Conservation (phyloP, 2,888 invertebrate genomes). For the Cephus spinipes region DNA sequence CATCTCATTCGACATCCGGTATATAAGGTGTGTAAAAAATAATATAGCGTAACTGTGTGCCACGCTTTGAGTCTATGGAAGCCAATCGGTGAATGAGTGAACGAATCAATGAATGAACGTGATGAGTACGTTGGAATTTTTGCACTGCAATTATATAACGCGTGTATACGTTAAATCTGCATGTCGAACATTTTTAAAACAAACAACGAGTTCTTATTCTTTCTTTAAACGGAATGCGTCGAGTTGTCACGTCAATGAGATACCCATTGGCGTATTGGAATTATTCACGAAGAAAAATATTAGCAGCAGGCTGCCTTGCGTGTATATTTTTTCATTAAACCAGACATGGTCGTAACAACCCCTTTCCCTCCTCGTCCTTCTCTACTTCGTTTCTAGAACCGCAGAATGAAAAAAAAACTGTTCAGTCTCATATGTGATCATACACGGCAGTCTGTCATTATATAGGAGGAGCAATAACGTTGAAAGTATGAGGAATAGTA, state of each 20-base stretch:
- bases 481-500: background rate
- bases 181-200: background rate
- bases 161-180: background rate
- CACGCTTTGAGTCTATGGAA: background rate
- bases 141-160: background rate
- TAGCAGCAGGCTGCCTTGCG: background rate
- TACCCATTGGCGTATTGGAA: background rate
- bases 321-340: background rate
- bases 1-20: background rate
- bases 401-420: conserved; percentile 18
- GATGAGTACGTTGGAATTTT: background rate
- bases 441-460: background rate
- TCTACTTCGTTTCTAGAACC: conserved; percentile 8
- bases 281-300: background rate
- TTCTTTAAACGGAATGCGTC: background rate
- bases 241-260: background rate
- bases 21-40: background rate
- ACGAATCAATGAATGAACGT: background rate
- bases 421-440: conserved; percentile 15
- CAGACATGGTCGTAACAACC: background rate
- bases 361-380: background rate
- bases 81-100: background rate
- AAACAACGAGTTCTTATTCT: background rate
- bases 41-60: background rate
- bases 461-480: background rate